Conservation (phyloP, 1,140 invertebrate species). For the Rhyzopertha dominica region DNA sequence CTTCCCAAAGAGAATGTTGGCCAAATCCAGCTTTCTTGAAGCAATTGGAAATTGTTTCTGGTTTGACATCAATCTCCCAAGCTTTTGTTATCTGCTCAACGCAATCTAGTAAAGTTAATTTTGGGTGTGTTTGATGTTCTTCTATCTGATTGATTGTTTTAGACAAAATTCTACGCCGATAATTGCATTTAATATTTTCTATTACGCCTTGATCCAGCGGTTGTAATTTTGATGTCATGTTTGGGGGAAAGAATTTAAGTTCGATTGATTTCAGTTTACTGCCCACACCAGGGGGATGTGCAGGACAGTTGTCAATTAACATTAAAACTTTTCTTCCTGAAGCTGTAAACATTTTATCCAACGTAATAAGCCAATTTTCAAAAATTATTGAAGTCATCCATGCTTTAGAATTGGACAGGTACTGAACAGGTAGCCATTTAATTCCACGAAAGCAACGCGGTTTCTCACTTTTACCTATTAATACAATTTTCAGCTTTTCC, state of each 20-base stretch:
- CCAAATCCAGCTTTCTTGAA: constrained; percentile 22
- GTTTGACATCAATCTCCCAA: constrained; percentile 20
- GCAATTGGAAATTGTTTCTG: constrained; percentile 23
- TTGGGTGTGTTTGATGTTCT: constrained; percentile 17
- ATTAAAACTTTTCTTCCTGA: no score
- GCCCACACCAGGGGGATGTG: no score
- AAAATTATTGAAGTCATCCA: no score
- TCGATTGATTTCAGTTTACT: no score
- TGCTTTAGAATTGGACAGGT: constrained; percentile 41
- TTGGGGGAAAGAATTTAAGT: constrained; percentile 1
- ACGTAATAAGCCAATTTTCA: no score
- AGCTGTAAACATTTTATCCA: no score
- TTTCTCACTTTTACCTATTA: constrained; percentile 28
- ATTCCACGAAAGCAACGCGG: constrained; percentile 25
- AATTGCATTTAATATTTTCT: constrained; percentile 12
- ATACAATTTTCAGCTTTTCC: constrained; percentile 45
- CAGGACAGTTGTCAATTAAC: no score
- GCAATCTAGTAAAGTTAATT: constrained; percentile 19
- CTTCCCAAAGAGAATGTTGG: constrained; percentile 16
- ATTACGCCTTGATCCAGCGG: constrained; percentile 2
- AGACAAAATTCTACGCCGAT: constrained; percentile 22
- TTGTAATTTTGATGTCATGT: constrained; percentile 7
- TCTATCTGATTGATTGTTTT: constrained; percentile 20
- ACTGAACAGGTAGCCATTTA: constrained; percentile 40
- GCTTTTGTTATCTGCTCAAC: constrained; percentile 16